Base-by-base conservation (phyloP, 2,888 invertebrate species). In the Blera fallax region DNA sequence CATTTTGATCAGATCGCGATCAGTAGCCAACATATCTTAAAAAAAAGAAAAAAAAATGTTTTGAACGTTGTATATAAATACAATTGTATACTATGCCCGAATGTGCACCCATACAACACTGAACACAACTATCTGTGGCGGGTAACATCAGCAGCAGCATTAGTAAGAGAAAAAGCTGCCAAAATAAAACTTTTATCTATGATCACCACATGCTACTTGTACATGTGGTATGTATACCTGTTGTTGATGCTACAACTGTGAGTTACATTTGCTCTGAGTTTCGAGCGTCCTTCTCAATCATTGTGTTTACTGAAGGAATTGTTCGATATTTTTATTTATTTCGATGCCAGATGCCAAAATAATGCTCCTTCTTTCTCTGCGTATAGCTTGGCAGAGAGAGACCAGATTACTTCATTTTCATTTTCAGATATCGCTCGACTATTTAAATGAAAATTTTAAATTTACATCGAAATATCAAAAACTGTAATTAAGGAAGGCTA, bases 111-210 rank as follows among this genome's bases (percentile, higher is more conserved):
- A 27, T 27, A 4, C 6, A 16, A n/a, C 1, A 58, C 24, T 14
- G 27, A 27, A 14, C 16, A 43, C 43, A 43, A n/a, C 60, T 62
- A 27, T 56, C 56, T 34, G 29, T n/a, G 29, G 54, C 29, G 29
- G 54, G 14, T 29, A 52, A 14, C 8, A 27, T 5, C 14, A 29
- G 16, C 43, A 14, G n/a, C n/a, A 7, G 14, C 7, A 43, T 10
- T 3, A 43, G 24, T n/a, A n/a, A n/a, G n/a, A n/a, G n/a, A 4
- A 10, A 48, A 45, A 48, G 48, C 48, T 64, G 64, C 48, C 45
- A 64, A 64, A 64, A 64, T 48, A 48, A 48, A 29, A 48, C 14
- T 52, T n/a, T 24, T 52, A 67, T 52, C 37, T 50, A 52, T 37
- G 52, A 50, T 37, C 37, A 16, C 43, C 40, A 60, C 40, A 60